A percentile compares a stretch with the other conserved stretches of the same genome.
Conservation (phyloP, 1,140 invertebrate genomes). For the Semibalanus balanoides region DNA sequence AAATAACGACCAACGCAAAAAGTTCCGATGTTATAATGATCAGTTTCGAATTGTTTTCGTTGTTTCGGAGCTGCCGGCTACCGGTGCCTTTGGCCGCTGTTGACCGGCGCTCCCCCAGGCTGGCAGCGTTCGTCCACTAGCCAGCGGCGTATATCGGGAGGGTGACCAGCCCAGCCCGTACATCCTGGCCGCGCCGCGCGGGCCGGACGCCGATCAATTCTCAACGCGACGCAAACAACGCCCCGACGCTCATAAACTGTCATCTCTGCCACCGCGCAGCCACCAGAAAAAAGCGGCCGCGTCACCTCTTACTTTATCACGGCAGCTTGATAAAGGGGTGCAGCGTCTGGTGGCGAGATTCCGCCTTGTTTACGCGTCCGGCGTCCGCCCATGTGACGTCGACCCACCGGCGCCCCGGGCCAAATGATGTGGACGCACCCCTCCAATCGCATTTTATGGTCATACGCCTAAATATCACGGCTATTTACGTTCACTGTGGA, state of each 20-base stretch:
- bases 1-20: too few species aligned
- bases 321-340: not conserved
- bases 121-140: too few species aligned
- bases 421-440: not conserved
- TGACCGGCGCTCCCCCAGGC: too few species aligned
- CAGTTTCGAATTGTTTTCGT: too few species aligned
- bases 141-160: too few species aligned
- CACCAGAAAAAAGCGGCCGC: not conserved
- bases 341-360: not conserved
- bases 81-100: too few species aligned
- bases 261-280: not conserved
- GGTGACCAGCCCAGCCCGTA: too few species aligned
- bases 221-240: not conserved
- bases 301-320: not conserved
- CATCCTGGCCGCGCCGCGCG: not conserved
- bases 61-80: too few species aligned
- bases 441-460: not conserved
- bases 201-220: too few species aligned
- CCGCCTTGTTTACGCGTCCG: not conserved
- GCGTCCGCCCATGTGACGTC: too few species aligned
- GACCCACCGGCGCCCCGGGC: too few species aligned
- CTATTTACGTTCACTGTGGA: not conserved
- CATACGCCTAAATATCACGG: not conserved
- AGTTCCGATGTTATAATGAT: too few species aligned
- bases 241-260: not conserved